Evolutionary conservation across 92 coral and sea anemone species (phyloP).

Genomic region (Actinernus sp.): DNA sequence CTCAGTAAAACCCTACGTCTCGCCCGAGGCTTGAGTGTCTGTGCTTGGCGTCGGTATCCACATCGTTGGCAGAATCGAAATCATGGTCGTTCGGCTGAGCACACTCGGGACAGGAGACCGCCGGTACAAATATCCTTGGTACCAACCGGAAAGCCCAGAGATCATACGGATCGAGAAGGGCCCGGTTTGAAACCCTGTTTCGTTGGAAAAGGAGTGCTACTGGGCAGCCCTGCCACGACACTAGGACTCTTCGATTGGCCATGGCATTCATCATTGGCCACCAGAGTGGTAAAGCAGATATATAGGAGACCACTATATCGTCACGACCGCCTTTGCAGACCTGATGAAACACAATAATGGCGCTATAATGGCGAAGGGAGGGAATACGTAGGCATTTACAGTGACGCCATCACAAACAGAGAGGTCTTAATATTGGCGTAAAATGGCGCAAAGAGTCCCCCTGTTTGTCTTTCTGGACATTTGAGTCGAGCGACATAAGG

Average conservation of each 20-base stretch:
- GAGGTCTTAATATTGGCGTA: slow-evolving; percentile 9
- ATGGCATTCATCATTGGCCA: slow-evolving; percentile 22
- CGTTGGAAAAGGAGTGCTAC: slow-evolving; percentile 15
- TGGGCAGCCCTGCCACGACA: not conserved
- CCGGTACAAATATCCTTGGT: slow-evolving; percentile 3
- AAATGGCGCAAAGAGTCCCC: slow-evolving; percentile 17
- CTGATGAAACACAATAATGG: slow-evolving; percentile 20
- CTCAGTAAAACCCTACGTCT: no score
- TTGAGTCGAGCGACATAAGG: slow-evolving; percentile 20
- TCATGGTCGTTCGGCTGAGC: slow-evolving; percentile 20
- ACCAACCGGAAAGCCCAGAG: no score
- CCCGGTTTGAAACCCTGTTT: slow-evolving; percentile 29
- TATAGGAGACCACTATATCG: slow-evolving; percentile 10
- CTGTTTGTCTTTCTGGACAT: slow-evolving; percentile 10
- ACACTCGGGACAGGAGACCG: slow-evolving; percentile 15
- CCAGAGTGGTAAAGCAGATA: slow-evolving; percentile 15
- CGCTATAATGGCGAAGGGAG: no score
- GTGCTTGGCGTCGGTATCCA: slow-evolving; percentile 23
- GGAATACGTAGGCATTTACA: not conserved
- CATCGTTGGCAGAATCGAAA: slow-evolving; percentile 19
- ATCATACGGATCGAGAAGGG: not conserved
- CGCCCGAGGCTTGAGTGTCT: no score
- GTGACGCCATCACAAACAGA: slow-evolving; percentile 23
- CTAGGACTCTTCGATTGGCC: not conserved
- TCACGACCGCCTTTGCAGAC: slow-evolving; percentile 4